Evolutionary conservation across 2,797 vertebrate genomes (phyloP).

Genomic region (Pygocentrus nattereri): DNA sequence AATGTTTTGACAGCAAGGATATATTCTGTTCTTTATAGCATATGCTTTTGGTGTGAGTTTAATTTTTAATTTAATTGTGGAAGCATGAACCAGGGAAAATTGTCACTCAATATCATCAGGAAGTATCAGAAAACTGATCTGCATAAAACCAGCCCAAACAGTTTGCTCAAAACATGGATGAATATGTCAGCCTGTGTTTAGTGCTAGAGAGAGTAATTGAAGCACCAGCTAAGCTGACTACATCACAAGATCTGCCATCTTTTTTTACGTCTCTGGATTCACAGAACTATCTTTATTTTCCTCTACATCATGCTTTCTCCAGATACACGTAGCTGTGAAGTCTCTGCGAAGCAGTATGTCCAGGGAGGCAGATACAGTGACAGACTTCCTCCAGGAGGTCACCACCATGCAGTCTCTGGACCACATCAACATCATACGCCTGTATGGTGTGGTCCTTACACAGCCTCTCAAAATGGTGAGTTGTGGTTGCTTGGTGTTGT

Average conservation of each 20-base stretch:
- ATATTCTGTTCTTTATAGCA: not conserved
- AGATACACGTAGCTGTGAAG: constrained; percentile 85
- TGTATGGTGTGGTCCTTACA: constrained; percentile 88
- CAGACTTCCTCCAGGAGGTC: constrained; percentile 89
- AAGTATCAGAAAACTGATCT: not conserved
- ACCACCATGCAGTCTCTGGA: constrained; percentile 88
- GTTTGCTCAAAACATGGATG: too few species aligned
- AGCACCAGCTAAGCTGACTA: not conserved
- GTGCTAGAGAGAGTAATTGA: too few species aligned
- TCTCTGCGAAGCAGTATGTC: constrained; percentile 76
- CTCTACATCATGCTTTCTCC: constrained; percentile 24
- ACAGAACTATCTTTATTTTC: not conserved
- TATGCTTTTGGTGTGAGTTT: not conserved
- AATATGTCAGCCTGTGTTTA: too few species aligned
- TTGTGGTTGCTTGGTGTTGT: not conserved
- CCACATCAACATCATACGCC: constrained; percentile 87
- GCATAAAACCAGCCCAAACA: not conserved
- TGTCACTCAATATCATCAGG: too few species aligned
- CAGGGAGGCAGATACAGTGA: constrained; percentile 75
- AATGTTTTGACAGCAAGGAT: too few species aligned
- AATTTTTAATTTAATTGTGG: not conserved
- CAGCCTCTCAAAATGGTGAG: constrained; percentile 91
- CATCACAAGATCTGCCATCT: not conserved
- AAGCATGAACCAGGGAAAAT: too few species aligned
- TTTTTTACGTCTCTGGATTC: constrained; percentile 8